Evolutionary conservation across 2,113 vertebrate species (phyloP), one percentile per base, ranked within the genome.

Genomic region (Aspidoscelis tigris): DNA sequence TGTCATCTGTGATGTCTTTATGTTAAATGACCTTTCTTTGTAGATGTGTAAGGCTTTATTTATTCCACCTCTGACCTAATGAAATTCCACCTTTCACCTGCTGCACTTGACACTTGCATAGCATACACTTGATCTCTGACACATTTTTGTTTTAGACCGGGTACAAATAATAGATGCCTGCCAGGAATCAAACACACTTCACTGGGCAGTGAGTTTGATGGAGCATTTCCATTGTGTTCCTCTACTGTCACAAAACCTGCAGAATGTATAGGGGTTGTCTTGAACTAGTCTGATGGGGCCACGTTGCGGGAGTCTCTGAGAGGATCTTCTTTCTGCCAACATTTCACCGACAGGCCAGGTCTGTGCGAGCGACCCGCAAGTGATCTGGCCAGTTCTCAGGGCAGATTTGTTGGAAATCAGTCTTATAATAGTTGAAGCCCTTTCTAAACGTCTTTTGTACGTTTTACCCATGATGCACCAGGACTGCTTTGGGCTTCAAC

Each of bases 61-160:
- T 96, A 96, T 95, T 73, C 94, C 92, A 95, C 94, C 95, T 93
- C 93, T 95, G 93, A 96, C 94, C 94, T 93, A 89, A 95, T 94
- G 95, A 96, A 97, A 97, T 95, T 95, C 82, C 91, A 95, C 95
- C 95, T 96, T 96, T 98, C 87, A 93, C 94, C 93, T 94, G 88
- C 86, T 85, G 81, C 85, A 94, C 91, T 93, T 97, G 94, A 94
- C 95, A 93, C 92, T 88, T 85, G 76, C 87, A 94, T 94, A 95
- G 94, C 91, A 94, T 95, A 93, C 90, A 95, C 93, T 92, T 95
- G 94, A 93, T 94, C 95, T 96, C 93, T 96, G 95, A 95, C 95
- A 95, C 80, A 22, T 93, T 90, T 82, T 90, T 95, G 90, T 93
- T 90, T 94, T 93, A 93, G 92, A 89, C 91, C 91, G 94, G 86